These are phyloP conservation scores for Mormyrops attenuatus DNA, from an alignment of 2,797 vertebrate species.

Conservation along the genomic window DNA sequence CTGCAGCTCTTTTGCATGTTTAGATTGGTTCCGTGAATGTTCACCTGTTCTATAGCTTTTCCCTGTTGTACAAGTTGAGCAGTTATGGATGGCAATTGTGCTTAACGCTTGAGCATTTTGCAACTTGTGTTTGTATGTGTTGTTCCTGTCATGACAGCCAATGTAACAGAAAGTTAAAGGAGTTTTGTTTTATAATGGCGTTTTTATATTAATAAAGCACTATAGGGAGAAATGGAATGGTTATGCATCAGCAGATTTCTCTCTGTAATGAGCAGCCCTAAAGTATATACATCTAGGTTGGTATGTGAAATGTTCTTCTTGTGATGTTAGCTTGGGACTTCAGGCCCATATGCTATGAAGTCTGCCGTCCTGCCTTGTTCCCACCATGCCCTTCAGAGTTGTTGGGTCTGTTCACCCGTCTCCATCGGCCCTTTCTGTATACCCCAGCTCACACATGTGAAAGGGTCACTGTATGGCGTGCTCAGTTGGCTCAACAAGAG, in stretches of 20 bases:
- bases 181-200: not conserved
- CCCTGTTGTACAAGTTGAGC: not conserved
- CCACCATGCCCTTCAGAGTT: not conserved
- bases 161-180: not conserved
- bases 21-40: not conserved
- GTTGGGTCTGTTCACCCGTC: not conserved
- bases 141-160: not conserved
- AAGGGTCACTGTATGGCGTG: too few species aligned
- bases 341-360: not conserved
- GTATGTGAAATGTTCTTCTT: not conserved
- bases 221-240: not conserved
- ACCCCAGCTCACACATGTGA: too few species aligned
- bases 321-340: not conserved
- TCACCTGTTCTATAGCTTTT: not conserved
- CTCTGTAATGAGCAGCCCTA: not conserved
- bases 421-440: too few species aligned
- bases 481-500: too few species aligned
- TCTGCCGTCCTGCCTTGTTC: not conserved
- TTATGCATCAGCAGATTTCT: not conserved
- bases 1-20: not conserved
- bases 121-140: not conserved
- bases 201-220: not conserved
- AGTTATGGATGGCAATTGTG: not conserved
- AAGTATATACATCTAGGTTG: not conserved
- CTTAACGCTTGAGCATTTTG: not conserved